These are phyloP conservation scores for Melinaea menophilus DNA, from an alignment of 2,888 invertebrate species.

Conservation along the genomic window DNA sequence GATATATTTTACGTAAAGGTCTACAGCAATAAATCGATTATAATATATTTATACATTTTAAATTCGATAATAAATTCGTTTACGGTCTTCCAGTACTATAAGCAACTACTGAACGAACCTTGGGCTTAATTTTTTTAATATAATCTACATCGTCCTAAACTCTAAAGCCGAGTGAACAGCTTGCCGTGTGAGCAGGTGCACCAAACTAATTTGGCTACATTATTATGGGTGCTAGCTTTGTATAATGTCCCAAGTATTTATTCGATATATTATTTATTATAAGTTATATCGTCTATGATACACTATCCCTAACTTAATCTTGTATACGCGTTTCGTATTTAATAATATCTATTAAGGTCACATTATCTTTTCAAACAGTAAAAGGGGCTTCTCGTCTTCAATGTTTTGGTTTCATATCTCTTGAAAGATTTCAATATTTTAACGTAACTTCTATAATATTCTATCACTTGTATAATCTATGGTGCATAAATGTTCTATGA, in stretches of 20 bases:
- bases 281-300: constrained; percentile 13
- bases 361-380: constrained; percentile 37
- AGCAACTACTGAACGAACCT: constrained; percentile 44
- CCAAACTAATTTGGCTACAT: constrained; percentile 60
- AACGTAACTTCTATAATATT: constrained; percentile 27
- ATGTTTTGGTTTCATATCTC: constrained; percentile 41
- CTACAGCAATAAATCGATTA: no score
- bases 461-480: constrained; percentile 51
- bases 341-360: constrained; percentile 21
- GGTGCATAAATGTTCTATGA: constrained; percentile 61
- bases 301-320: constrained; percentile 14
- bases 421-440: constrained; percentile 38
- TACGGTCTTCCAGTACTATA: constrained; percentile 69
- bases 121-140: constrained; percentile 38
- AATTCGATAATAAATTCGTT: constrained; percentile 46
- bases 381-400: constrained; percentile 42
- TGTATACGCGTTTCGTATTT: constrained; percentile 18
- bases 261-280: constrained; percentile 11
- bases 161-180: neutral
- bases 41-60: neutral
- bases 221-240: constrained; percentile 64
- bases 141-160: constrained; percentile 6
- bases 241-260: constrained; percentile 27
- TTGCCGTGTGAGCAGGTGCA: constrained; percentile 35
- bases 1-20: no score